Evolutionary conservation across 2,797 vertebrate species (phyloP).

Genomic region (Enteromius mattozi): DNA sequence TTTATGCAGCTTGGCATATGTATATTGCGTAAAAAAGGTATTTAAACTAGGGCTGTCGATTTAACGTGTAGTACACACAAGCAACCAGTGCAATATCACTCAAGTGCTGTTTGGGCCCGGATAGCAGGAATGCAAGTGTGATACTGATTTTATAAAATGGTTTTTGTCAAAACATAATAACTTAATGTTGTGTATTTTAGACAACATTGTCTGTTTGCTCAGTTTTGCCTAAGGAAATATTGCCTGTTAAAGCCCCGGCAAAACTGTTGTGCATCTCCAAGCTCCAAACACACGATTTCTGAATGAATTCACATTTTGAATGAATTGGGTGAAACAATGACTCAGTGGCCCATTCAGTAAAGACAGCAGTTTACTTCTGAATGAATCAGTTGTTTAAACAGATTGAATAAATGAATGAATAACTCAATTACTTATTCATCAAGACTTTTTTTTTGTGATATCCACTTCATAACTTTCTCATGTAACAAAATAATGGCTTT

Average conservation of each 20-base stretch:
- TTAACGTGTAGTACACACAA: background rate
- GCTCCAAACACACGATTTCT: background rate
- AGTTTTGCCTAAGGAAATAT: no score
- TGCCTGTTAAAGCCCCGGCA: no score
- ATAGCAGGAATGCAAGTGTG: no score
- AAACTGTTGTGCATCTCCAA: background rate
- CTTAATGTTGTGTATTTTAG: no score
- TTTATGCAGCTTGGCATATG: constrained; percentile 3
- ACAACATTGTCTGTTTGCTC: no score
- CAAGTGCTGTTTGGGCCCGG: background rate
- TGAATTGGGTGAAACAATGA: background rate
- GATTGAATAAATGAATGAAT: no score
- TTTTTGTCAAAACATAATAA: no score
- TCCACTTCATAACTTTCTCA: no score
- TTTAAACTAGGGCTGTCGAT: background rate
- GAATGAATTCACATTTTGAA: background rate
- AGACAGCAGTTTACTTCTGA: background rate
- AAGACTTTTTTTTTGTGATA: no score
- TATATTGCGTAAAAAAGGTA: background rate
- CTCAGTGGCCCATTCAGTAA: background rate
- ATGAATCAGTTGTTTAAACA: background rate
- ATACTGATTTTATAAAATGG: no score
- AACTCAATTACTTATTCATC: no score
- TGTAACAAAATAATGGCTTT: no score
- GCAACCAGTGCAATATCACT: background rate